Percentiles rank a stretch among this genome's conserved stretches.
These are phyloP conservation scores for Thinocorus orbignyianus DNA, from an alignment of 2,113 vertebrate genomes.

Conservation along the genomic window DNA sequence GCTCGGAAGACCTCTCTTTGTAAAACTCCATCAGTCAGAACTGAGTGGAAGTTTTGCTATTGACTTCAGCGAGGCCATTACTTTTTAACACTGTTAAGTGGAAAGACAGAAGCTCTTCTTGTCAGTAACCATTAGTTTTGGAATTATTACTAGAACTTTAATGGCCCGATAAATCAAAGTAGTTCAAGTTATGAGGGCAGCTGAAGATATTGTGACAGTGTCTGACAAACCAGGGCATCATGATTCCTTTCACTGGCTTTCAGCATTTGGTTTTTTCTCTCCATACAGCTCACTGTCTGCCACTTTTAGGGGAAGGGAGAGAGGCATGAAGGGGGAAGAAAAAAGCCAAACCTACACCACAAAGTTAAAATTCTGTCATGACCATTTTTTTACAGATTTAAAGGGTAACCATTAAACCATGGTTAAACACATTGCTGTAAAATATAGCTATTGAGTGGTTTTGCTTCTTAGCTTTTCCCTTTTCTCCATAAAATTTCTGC, in stretches of 20 bases:
- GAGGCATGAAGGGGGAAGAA: neutral
- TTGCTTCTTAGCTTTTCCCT: constrained; percentile 55
- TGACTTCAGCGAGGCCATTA: neutral
- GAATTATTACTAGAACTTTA: neutral
- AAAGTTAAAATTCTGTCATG: neutral
- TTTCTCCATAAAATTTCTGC: constrained; percentile 64
- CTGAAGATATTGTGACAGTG: neutral
- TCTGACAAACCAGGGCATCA: neutral
- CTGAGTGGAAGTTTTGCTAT: neutral
- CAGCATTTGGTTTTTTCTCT: neutral
- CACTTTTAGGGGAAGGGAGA: neutral
- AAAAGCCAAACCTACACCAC: neutral
- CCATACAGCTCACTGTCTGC: neutral
- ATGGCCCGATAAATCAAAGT: neutral
- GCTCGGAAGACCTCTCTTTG: neutral
- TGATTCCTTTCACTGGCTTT: neutral
- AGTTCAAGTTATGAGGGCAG: neutral
- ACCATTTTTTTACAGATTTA: neutral
- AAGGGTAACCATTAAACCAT: neutral
- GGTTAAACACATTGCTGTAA: constrained; percentile 13
- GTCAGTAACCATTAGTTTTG: neutral
- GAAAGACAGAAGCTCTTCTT: neutral
- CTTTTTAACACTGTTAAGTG: neutral
- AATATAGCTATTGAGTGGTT: constrained; percentile 37
- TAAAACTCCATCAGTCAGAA: neutral